Evolutionary conservation across 2,888 invertebrate species (phyloP).

Genomic region (Tetrapedia diversipes): DNA sequence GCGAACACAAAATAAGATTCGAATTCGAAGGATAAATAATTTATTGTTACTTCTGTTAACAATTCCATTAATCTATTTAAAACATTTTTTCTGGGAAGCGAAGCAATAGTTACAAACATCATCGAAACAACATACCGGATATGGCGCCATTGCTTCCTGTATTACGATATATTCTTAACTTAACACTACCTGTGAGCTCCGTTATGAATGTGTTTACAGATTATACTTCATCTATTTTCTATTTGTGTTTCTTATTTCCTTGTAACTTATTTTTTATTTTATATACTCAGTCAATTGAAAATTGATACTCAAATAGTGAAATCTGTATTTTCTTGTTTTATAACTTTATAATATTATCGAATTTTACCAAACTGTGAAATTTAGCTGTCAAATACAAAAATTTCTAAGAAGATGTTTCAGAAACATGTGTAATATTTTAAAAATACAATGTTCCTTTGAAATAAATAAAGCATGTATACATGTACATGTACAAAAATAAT

Average conservation of each 20-base stretch:
- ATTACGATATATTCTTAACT: conserved; percentile 45
- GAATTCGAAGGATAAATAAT: background rate
- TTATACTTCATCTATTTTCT: background rate
- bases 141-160: conserved; percentile 48
- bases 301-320: background rate
- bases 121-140: conserved; percentile 51
- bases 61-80: background rate
- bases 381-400: background rate
- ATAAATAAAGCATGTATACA: background rate
- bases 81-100: background rate
- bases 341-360: no score
- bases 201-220: background rate
- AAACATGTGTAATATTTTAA: background rate
- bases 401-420: background rate
- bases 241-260: background rate
- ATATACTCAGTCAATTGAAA: background rate
- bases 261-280: background rate
- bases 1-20: background rate
- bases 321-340: background rate
- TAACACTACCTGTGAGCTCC: conserved; percentile 4
- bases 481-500: background rate
- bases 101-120: conserved; percentile 44
- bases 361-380: background rate
- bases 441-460: background rate
- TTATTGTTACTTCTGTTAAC: background rate